Evolutionary conservation across 1,140 invertebrate species (phyloP).

Genomic region (Tachypleus tridentatus): DNA sequence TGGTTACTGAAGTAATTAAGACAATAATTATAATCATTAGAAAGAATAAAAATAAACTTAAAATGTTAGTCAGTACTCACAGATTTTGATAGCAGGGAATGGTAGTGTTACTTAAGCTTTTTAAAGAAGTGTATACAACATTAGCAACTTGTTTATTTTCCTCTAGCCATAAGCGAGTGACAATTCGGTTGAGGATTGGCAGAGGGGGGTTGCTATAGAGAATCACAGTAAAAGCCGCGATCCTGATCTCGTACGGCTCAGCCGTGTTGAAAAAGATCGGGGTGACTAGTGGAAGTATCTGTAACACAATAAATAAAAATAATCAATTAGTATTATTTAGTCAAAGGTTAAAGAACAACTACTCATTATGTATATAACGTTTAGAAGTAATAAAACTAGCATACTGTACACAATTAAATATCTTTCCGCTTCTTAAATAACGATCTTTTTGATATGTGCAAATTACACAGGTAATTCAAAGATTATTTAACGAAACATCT

Average conservation of each 20-base stretch:
- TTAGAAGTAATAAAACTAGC: too few relatives aligned
- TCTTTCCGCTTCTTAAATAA: too few relatives aligned
- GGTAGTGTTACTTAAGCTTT: conserved; percentile 15
- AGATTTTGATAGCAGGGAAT: conserved; percentile 5
- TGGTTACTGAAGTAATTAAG: too few relatives aligned
- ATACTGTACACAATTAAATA: too few relatives aligned
- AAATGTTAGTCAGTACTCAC: neutral
- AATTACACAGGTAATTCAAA: too few relatives aligned
- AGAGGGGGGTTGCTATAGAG: conserved; percentile 12
- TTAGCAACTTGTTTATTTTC: conserved; percentile 14
- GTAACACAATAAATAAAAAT: conserved; percentile 2
- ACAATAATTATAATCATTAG: too few relatives aligned
- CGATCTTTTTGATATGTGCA: too few relatives aligned
- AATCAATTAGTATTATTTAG: neutral
- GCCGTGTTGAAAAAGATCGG: conserved; percentile 20
- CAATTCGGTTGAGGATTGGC: conserved; percentile 19
- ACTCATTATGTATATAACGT: too few relatives aligned
- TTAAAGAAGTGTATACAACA: conserved; percentile 14
- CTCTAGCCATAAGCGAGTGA: conserved; percentile 14
- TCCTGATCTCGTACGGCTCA: conserved; percentile 19
- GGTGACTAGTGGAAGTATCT: conserved; percentile 8
- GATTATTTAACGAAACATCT: too few relatives aligned
- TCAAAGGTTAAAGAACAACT: neutral
- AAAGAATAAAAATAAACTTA: neutral
- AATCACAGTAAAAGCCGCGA: conserved; percentile 22